These are phyloP conservation scores for Melanotaenia maccullochi DNA, from an alignment of 2,797 vertebrate genomes.

Conservation along the genomic window DNA sequence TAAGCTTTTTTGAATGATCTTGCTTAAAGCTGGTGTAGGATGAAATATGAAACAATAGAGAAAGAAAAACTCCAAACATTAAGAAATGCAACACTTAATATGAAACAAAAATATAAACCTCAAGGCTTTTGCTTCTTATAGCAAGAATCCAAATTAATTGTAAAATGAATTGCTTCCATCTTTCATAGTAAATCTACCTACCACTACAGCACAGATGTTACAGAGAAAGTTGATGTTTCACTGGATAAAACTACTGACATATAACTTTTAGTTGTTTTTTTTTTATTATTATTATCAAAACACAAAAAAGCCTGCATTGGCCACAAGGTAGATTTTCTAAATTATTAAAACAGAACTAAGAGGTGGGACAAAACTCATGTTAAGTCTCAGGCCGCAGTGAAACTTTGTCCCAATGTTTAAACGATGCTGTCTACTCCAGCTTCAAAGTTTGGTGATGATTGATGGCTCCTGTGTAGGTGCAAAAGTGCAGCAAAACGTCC, in stretches of 20 bases:
- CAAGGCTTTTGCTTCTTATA: background rate
- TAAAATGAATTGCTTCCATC: background rate
- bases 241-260: background rate
- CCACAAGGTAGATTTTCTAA: background rate
- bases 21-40: background rate
- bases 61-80: background rate
- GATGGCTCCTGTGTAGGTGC: background rate
- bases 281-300: background rate
- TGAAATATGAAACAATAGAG: background rate
- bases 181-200: background rate
- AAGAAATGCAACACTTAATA: background rate
- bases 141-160: background rate
- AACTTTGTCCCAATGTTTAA: background rate
- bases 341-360: background rate
- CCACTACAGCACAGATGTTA: background rate
- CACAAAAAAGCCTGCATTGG: no score
- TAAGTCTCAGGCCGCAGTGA: background rate
- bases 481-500: background rate
- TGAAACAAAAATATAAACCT: background rate
- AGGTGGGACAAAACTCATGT: background rate
- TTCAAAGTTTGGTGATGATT: background rate
- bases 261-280: background rate
- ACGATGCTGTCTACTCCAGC: background rate
- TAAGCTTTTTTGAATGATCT: slow-evolving; percentile 8
- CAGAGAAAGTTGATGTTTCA: background rate